Percentiles rank a stretch among this genome's conserved stretches.
Conservation (phyloP, 1,140 invertebrate species). For the Zaprionus capensis region DNA sequence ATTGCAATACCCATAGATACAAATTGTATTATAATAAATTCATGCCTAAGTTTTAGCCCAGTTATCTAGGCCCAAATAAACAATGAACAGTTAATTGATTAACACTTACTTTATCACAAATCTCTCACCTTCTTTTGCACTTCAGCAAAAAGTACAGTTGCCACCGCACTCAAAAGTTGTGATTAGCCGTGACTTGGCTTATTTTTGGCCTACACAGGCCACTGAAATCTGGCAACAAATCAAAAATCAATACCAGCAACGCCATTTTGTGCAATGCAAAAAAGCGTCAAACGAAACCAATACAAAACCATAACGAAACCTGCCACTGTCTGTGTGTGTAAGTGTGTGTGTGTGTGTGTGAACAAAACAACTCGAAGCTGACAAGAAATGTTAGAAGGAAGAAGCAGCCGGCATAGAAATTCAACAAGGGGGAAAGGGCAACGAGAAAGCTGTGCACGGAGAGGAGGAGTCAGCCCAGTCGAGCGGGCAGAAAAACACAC, state of each 20-base stretch:
- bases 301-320: conserved; percentile 77
- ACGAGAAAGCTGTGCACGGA: conserved; percentile 27
- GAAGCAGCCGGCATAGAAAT: conserved; percentile 28
- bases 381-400: conserved; percentile 72
- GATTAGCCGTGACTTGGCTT: conserved; percentile 28
- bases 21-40: too few species aligned
- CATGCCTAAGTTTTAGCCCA: too few species aligned
- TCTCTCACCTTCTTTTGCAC: neutral
- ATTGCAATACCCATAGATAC: too few species aligned
- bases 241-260: conserved; percentile 76
- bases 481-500: conserved; percentile 28
- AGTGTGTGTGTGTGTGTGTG: conserved; percentile 35
- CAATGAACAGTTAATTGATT: too few species aligned
- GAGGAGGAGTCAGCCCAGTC: conserved; percentile 70
- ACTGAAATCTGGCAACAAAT: conserved; percentile 56
- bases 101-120: too few species aligned
- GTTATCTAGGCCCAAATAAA: too few species aligned
- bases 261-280: conserved; percentile 65
- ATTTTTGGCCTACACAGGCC: conserved; percentile 48
- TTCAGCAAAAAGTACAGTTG: conserved; percentile 25
- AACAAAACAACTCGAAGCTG: conserved; percentile 33
- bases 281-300: conserved; percentile 74
- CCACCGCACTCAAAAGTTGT: neutral
- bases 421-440: neutral
- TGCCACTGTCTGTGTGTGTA: conserved; percentile 24